Evolutionary conservation across 2,113 vertebrate species (phyloP).

Genomic region (Sebastes schlegelii): DNA sequence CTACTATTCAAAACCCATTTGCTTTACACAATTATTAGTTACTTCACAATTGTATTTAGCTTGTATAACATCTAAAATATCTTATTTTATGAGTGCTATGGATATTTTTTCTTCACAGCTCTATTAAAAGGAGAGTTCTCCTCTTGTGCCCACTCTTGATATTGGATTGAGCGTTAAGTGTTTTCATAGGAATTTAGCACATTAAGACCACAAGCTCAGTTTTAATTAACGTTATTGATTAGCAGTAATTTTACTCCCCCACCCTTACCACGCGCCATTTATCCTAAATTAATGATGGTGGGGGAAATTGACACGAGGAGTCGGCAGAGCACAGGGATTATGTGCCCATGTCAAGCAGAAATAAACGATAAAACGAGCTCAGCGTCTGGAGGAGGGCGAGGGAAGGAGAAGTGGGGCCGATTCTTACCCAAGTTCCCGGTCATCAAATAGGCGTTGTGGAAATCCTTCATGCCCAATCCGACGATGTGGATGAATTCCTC

Average conservation of each 20-base stretch:
- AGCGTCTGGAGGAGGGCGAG: neutral
- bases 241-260: conserved; percentile 60
- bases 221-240: conserved; percentile 83
- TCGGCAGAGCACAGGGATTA: conserved; percentile 60
- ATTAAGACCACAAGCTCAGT: conserved; percentile 75
- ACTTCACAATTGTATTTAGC: neutral
- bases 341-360: conserved; percentile 50
- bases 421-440: conserved; percentile 99
- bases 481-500: conserved; percentile 99
- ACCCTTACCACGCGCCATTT: conserved; percentile 66
- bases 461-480: conserved; percentile 99
- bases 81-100: neutral
- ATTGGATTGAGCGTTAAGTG: conserved; percentile 56
- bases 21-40: neutral
- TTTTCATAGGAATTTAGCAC: conserved; percentile 77
- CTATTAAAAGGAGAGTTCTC: neutral
- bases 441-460: conserved; percentile 99
- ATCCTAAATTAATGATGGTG: conserved; percentile 77
- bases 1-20: neutral
- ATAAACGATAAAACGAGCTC: conserved; percentile 21
- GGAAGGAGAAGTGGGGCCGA: conserved; percentile 46
- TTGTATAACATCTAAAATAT: neutral
- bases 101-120: neutral
- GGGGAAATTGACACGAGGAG: conserved; percentile 67
- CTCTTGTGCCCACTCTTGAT: conserved; percentile 32